Base-by-base conservation (phyloP, 1,140 invertebrate genomes). In the Zophobas morio region DNA sequence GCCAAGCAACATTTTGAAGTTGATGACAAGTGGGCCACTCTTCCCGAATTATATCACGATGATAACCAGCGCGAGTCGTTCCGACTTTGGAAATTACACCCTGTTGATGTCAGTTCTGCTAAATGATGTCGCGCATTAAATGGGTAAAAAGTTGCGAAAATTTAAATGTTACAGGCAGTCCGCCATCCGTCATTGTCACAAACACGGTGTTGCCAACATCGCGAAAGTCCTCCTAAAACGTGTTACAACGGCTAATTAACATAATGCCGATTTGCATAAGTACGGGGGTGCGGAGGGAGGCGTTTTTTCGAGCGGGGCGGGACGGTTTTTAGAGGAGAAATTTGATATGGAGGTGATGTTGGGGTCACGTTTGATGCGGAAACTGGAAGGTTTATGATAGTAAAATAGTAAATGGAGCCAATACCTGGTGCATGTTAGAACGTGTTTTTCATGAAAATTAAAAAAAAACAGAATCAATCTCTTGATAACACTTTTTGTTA, bases 161-260 rank as follows among this genome's bases (percentile, higher is more conserved):
- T 78, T 78, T 70, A 78, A 78, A 78, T 78, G 76, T 78, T 63
- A 78, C 76, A 57, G 74, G 33, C 71, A 70, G 70, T 53, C 51
- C 75, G 63, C 57, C 75, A 79, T 79, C 77, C 73, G 71, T 79
- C 77, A 63, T 57, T 79, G 77, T 76, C 77, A 79, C 51, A 32
- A 63, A 54, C 77, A 79, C 47, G 63, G 63, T 70, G 57, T 70
- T 37, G 57, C 60, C 73, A 71, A 79, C 77, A 79, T 40, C 73
- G 40, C 73, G 40, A 56, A 75, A 79, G 73, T 79, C 77, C 77
- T 79, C 77, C 77, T 79, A 79, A 74, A 75, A 47, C 77, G 60
- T 79, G 77, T 79, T 72, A 79, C 77, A 79, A 79, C 60, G 40
- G 60, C 60, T 79, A 79, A 79, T 79, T 79, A 79, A 73, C 77